These are phyloP conservation scores for Brachypodius melanocephalos DNA, from an alignment of 2,113 vertebrate species.

Conservation along the genomic window DNA sequence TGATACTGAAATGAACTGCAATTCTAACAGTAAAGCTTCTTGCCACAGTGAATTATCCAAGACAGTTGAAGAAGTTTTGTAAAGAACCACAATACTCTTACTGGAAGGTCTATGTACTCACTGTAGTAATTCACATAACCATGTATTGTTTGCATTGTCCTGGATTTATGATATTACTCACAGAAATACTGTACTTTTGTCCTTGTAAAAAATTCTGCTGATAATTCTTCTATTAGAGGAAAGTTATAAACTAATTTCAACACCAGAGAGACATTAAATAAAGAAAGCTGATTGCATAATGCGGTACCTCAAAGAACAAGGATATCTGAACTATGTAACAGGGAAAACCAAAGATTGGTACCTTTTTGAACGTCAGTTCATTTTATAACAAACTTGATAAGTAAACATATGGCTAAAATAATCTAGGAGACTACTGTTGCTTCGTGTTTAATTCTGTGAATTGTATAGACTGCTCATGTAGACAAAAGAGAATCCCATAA, in stretches of 20 bases:
- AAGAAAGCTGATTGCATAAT: not conserved
- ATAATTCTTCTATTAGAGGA: not conserved
- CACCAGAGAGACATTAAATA: not conserved
- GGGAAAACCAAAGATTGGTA: not conserved
- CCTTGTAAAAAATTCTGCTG: not conserved
- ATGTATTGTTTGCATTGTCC: not conserved
- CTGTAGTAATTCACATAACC: not conserved
- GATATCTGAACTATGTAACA: not conserved
- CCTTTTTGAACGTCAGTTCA: not conserved
- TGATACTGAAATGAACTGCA: not conserved
- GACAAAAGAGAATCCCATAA: not conserved
- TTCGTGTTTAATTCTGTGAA: not conserved
- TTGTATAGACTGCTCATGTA: not conserved
- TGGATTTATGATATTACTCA: not conserved
- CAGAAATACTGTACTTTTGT: not conserved
- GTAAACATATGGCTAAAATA: not conserved
- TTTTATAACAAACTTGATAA: not conserved
- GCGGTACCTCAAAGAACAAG: not conserved
- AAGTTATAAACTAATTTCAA: not conserved
- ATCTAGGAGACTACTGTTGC: not conserved
- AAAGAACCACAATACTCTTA: not conserved
- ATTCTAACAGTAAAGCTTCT: not conserved
- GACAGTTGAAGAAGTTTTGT: not conserved
- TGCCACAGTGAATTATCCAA: not conserved
- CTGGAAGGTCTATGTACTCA: not conserved